A percentile compares a stretch with the other conserved stretches of the same genome.
Evolutionary conservation across 1,140 invertebrate species (phyloP).

Genomic region (Dinoponera quadriceps): DNA sequence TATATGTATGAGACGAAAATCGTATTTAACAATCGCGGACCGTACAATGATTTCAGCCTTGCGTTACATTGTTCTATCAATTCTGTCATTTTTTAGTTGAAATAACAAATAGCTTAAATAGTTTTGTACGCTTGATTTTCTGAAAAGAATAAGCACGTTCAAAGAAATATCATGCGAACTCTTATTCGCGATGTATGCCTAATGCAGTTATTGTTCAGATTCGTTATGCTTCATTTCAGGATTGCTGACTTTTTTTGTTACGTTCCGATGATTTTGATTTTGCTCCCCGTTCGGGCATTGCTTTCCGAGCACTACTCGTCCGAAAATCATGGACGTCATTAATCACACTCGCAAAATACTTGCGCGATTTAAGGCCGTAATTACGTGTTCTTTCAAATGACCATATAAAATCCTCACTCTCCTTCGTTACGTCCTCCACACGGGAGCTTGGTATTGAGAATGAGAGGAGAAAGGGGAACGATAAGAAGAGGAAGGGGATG

Average conservation of each 20-base stretch:
- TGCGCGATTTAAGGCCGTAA: slow-evolving; percentile 77
- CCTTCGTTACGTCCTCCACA: not conserved
- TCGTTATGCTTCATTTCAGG: not conserved
- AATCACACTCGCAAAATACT: slow-evolving; percentile 79
- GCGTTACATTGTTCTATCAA: too few species aligned
- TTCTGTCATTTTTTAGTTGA: too few species aligned
- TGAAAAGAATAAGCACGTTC: not conserved
- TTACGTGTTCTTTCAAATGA: slow-evolving; percentile 68
- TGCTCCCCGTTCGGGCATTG: slow-evolving; percentile 42
- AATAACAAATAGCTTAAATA: not conserved
- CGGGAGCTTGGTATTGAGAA: slow-evolving; percentile 29
- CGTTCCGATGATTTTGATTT: slow-evolving; percentile 66
- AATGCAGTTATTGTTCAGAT: not conserved
- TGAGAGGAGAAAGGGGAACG: not conserved
- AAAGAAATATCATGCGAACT: not conserved
- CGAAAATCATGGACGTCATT: slow-evolving; percentile 75
- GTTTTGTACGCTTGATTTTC: not conserved
- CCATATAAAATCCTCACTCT: not conserved
- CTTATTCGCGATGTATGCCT: slow-evolving; percentile 4
- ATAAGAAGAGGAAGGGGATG: slow-evolving; percentile 23
- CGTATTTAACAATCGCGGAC: too few species aligned
- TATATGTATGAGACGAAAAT: too few species aligned
- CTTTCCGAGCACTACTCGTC: slow-evolving; percentile 17
- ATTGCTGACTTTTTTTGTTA: not conserved
- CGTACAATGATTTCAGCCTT: too few species aligned